Percentiles rank a stretch among this genome's conserved stretches.
Evolutionary conservation across 2,797 vertebrate species (phyloP).

Genomic region (Macroramphosus scolopax): DNA sequence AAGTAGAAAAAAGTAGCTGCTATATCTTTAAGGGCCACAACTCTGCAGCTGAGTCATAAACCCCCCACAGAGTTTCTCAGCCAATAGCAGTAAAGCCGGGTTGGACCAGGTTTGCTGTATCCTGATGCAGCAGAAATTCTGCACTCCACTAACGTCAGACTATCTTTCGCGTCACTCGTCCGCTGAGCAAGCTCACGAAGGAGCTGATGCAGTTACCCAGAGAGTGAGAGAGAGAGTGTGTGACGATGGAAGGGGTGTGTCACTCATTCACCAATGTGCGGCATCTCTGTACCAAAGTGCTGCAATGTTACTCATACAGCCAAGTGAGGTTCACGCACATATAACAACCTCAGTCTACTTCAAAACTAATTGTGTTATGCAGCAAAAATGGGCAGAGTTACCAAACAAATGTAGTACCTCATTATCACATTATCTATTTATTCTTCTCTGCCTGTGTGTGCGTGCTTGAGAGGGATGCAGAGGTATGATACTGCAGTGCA

Average conservation of each 20-base stretch:
- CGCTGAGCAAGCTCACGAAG: conserved; percentile 24
- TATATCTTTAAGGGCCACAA: conserved; percentile 37
- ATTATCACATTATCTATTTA: no score
- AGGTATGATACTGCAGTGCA: conserved; percentile 79
- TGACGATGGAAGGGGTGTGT: conserved; percentile 67
- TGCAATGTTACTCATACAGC: conserved; percentile 54
- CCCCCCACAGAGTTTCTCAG: conserved; percentile 15
- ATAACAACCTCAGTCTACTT: no score
- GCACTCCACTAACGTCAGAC: conserved; percentile 41
- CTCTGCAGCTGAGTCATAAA: conserved; percentile 58
- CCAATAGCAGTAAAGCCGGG: conserved; percentile 61
- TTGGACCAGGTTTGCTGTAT: conserved; percentile 37
- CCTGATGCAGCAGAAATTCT: conserved; percentile 73
- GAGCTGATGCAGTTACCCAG: conserved; percentile 49
- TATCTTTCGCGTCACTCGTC: conserved; percentile 37
- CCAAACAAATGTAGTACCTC: no score
- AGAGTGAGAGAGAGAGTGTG: conserved; percentile 21
- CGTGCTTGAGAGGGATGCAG: no score
- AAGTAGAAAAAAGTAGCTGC: conserved; percentile 14
- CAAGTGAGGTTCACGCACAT: no score
- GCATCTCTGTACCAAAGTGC: conserved; percentile 54
- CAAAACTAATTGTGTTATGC: no score
- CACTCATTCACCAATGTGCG: conserved; percentile 49
- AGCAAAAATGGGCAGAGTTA: no score
- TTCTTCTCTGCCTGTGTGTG: no score